Evolutionary conservation across 2,797 vertebrate species (phyloP), one percentile per base, ranked within the genome.

Genomic region (Coracias cyanogaster): DNA sequence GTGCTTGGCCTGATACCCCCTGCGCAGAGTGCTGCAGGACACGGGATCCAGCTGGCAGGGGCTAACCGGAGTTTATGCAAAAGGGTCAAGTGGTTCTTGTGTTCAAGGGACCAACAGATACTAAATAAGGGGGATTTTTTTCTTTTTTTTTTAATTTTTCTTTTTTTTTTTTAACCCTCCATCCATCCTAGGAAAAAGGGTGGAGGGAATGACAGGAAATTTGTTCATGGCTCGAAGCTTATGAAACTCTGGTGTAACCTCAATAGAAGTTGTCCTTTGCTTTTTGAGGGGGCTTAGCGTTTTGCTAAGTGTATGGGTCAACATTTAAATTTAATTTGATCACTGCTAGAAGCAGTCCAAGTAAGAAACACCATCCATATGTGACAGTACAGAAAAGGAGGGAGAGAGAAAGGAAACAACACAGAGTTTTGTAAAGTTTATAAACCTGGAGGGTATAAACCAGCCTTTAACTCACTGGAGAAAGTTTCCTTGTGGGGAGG

Each of bases 81-180:
- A 92, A 92, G 91, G 93, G 96, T 96, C 95, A 96, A 95, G 95
- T 95, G 92, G 92, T 94, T 90, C 90, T 93, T 80, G 86, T 94
- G 87, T 95, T 95, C 45, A 65, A 83, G 92, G 94, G 73, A 93
- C 81, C 87, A 72, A 58, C 0, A 86, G 90, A 94, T 86, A 89
- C 20, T 82, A 74, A 91, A 89, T 17, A 45, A 16, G 33, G 25
- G 52, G 16, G 15, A 52, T n/a, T 43, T 2, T 13, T 24, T 43
- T 25, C 10, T 22, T 41, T 21, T n/a, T 12, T 37, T 29, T 19
- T 11, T 17, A 31, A 28, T 46, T 31, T 8, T 18, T 55, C 10
- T 14, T 26, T 46, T 7, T 5, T 19, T 12, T 12, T 1, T 5
- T n/a, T n/a, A n/a, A n/a, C n/a, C 3, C 6, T 22, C 5, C 19